phyloP scores from a whole-genome alignment of 2,113 vertebrate genomes.

The Anoplopoma fimbria region DNA sequence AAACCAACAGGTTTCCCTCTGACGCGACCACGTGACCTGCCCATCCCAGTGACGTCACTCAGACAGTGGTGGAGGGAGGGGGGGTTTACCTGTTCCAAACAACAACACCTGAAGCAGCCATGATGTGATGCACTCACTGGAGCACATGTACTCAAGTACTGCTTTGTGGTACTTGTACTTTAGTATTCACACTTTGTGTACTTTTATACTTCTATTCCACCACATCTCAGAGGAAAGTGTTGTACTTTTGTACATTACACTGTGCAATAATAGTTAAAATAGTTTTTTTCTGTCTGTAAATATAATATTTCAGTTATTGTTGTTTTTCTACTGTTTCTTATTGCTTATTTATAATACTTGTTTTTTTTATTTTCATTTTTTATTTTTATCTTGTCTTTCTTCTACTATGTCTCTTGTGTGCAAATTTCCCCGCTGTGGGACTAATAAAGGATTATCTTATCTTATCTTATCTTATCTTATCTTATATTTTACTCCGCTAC shows the following conservation, averaged over 20 bases:
- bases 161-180: not conserved
- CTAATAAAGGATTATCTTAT: too few species aligned
- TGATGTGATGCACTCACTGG: not conserved
- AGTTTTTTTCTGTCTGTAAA: too few species aligned
- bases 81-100: not conserved
- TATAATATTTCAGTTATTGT: too few species aligned
- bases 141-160: not conserved
- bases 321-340: too few species aligned
- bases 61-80: not conserved
- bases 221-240: not conserved
- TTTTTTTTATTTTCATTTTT: too few species aligned
- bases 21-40: constrained; percentile 67
- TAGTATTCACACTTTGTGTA: not conserved
- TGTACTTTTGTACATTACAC: too few species aligned
- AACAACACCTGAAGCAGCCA: constrained; percentile 40
- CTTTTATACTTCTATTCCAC: not conserved
- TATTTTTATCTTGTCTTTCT: too few species aligned
- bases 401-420: too few species aligned
- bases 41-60: constrained; percentile 75
- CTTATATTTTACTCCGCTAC: not conserved
- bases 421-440: too few species aligned
- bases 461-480: too few species aligned
- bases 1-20: constrained; percentile 54
- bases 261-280: too few species aligned
- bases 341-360: too few species aligned